Evolutionary conservation across 2,797 vertebrate genomes (phyloP), one percentile per base, ranked within the genome.

Genomic region (Syngnathus rostellatus): DNA sequence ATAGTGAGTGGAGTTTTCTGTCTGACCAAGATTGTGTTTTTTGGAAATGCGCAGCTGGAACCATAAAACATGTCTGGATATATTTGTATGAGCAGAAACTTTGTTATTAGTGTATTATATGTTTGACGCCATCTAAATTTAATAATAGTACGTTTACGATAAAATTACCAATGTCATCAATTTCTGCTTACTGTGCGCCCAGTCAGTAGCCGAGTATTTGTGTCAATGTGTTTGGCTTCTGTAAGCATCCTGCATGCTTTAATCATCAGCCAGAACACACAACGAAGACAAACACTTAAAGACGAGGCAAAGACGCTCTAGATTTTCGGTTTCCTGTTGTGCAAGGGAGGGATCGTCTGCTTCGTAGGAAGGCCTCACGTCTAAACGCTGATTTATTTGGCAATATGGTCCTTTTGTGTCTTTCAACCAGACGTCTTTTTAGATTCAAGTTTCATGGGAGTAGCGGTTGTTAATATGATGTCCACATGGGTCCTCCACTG

Each of bases 261-360:
- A 8, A n/a, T 60, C 58, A n/a, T 9, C 17, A 21, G 58, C 60
- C 60, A 62, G 60, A 45, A 41, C n/a, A 25, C 37, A 39, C 17
- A 17, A 8, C 57, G 17, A 59, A 38, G 60, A 62, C 60, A 62
- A 62, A 62, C 21, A 45, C 6, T 25, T 37, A 64, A 64, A 50
- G 59, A 70, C 25, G 41, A 69, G 39, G 6, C 39, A 5, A 72
- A 67, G 55, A 51, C 59, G 17, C 9, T 5, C 16, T 0, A 67
- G 37, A 54, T 69, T n/a, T 65, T 67, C 5, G 39, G 43, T 62
- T 69, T 67, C 31, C 12, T 70, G 64, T 75, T 79, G 48, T 69
- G 70, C 43, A 3, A 58, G 65, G 69, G 31, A 4, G 9, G 17
- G 25, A 61, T 65, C 46, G 40, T 48, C 48, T 54, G 68, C 41